Evolutionary conservation across 2,888 invertebrate species (phyloP), one percentile per base, ranked within the genome.

Genomic region (Seira musarum): DNA sequence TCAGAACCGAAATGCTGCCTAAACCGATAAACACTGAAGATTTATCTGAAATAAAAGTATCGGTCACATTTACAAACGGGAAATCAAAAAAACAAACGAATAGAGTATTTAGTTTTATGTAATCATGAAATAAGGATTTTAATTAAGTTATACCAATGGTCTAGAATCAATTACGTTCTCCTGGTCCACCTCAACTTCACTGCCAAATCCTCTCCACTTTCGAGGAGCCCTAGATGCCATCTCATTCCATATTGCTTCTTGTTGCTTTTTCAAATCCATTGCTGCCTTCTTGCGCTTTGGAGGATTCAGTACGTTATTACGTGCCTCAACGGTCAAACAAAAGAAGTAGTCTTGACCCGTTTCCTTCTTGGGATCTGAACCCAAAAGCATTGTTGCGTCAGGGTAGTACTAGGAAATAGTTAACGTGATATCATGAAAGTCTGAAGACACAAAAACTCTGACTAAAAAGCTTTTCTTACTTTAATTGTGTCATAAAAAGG

Each of bases 131-230:
- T 30, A 30, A 30, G 22, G 15, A 46, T 57, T 2, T 57, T 57
- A 57, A 19, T 57, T 57, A 57, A 57, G 2, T 19, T 13, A 30
- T 82, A 86, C 85, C 81, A 84, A 66, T n/a, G 87, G 87, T 30
- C 87, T 81, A 3, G 64, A 68, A 15, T 83, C 79, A 21, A 81
- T 76, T n/a, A 83, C 81, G 40, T 40, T 84, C 69, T 85, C 83
- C 15, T 73, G 75, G 0, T 83, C 74, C 17, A 87, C 84, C 72
- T 87, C 87, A 30, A 82, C 3, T 21, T 87, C 85, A 68, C 87
- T 87, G n/a, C 85, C 85, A 19, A 81, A 80, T 8, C 78, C 78
- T 22, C 81, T 74, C 85, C 85, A 87, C 53, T 85, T 87, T 21
- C 84, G 75, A 0, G 87, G 85, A n/a, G 65, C 57, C 64, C 84